phyloP scores from a whole-genome alignment of 2,113 vertebrate species.

The Mirza zaza region DNA sequence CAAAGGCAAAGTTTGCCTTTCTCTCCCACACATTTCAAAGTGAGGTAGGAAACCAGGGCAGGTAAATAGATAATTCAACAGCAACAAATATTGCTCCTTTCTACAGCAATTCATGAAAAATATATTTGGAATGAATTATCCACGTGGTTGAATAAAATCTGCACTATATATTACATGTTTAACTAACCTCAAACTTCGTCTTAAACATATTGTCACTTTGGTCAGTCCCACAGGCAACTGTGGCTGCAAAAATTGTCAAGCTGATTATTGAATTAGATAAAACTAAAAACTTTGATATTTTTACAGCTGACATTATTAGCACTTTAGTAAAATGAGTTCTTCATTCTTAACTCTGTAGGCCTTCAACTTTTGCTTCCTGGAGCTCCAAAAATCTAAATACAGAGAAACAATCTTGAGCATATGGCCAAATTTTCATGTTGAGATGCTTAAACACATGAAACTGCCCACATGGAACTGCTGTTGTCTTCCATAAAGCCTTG shows the following conservation, averaged over 20 bases:
- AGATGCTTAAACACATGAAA: background rate
- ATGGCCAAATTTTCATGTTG: background rate
- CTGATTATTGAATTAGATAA: background rate
- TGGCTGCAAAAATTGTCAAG: background rate
- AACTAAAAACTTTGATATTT: background rate
- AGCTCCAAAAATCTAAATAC: constrained; percentile 35
- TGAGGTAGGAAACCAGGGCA: background rate
- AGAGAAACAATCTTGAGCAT: background rate
- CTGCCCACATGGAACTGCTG: background rate
- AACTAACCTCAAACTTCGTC: background rate
- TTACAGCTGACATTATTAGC: background rate
- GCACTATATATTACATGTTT: background rate
- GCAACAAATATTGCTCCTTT: background rate
- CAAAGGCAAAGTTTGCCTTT: no score
- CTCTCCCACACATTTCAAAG: background rate
- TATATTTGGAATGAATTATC: background rate
- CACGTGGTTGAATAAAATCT: background rate
- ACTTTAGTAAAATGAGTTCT: background rate
- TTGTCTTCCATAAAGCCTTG: background rate
- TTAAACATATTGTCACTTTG: background rate
- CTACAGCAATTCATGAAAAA: background rate
- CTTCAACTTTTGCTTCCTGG: constrained; percentile 48
- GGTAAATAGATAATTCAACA: background rate
- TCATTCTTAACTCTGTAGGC: background rate
- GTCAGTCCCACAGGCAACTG: background rate